Evolutionary conservation across 2,797 vertebrate species (phyloP), one percentile per base, ranked within the genome.

Genomic region (Cheirogaleus major): DNA sequence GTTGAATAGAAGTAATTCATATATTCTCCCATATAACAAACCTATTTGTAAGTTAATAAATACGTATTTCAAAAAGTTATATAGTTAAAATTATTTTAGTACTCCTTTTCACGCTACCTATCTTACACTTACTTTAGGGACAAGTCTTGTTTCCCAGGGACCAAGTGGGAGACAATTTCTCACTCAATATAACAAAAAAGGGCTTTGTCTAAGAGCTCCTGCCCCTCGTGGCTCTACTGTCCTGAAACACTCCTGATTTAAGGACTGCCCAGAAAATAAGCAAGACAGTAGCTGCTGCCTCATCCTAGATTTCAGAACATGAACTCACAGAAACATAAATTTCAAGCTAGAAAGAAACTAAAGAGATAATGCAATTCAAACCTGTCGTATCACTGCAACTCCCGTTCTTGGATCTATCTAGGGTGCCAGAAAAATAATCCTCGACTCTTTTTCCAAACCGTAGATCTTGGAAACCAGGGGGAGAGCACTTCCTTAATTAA

Each of bases 1-100:
- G 10, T 89, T 59, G 30, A 86, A 30, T 75, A 57, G 22, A 78
- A 63, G 13, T 86, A 55, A 50, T 78, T 96, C 32, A 76, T 52
- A 43, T 61, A 63, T 69, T 27, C n/a, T 84, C 18, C 23, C 43
- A 84, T 32, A 69, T 52, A 67, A 92, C 32, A 87, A 69, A 61
- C 61, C 7, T 43, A 79, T 50, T 61, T 59, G 7, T 23, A 93
- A 80, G 17, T 15, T 50, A 79, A 87, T 55, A 91, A 79, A 75
- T 76, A 59, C 4, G 35, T 57, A 84, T 59, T 72, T 85, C 23
- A n/a, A 23, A 73, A 89, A 90, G 27, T 67, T 69, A 45, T 41
- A 55, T 35, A 41, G 89, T 73, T 12, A 22, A 43, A 57, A 38
- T 15, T 83, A 59, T 43, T 78, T 61, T 35, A 41, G 18, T 45